These are phyloP conservation scores for Drosophila tristis DNA, from an alignment of 1,140 invertebrate species.

Conservation along the genomic window DNA sequence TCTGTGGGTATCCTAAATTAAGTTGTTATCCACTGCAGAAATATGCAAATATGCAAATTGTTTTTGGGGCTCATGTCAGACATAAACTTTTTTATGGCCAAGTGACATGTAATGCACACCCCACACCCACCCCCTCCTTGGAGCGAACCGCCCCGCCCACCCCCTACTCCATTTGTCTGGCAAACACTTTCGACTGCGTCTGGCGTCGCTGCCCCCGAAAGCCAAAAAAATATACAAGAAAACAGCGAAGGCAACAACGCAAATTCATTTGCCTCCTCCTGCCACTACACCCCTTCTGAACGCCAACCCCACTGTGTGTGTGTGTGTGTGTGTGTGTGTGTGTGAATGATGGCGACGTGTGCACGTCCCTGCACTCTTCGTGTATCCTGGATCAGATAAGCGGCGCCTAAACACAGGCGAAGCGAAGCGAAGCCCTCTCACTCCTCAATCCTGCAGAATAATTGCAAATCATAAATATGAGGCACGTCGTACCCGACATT, in stretches of 20 bases:
- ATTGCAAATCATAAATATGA: no score
- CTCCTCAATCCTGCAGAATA: no score
- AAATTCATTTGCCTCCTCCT: not conserved
- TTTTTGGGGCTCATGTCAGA: constrained; percentile 81
- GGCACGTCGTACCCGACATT: no score
- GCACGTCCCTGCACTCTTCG: constrained; percentile 3
- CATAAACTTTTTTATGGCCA: constrained; percentile 78
- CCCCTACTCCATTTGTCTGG: constrained; percentile 63
- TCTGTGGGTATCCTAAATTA: constrained; percentile 66
- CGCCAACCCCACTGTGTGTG: no score
- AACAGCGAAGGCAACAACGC: constrained; percentile 18
- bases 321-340: not conserved
- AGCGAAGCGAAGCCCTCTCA: no score
- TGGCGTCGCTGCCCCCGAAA: constrained; percentile 26
- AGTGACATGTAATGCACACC: constrained; percentile 57
- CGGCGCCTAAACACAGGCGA: constrained; percentile 4
- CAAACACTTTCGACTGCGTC: constrained; percentile 74
- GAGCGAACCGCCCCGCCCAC: not conserved
- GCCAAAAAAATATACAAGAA: constrained; percentile 32
- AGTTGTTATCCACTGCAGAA: constrained; percentile 70
- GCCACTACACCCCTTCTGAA: no score
- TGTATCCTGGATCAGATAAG: constrained; percentile 37
- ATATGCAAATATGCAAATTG: constrained; percentile 72
- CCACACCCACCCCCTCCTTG: not conserved
- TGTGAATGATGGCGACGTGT: constrained; percentile 14